These are phyloP conservation scores for Schizopygopsis malacanthus DNA, from an alignment of 2,797 vertebrate genomes.

Conservation along the genomic window DNA sequence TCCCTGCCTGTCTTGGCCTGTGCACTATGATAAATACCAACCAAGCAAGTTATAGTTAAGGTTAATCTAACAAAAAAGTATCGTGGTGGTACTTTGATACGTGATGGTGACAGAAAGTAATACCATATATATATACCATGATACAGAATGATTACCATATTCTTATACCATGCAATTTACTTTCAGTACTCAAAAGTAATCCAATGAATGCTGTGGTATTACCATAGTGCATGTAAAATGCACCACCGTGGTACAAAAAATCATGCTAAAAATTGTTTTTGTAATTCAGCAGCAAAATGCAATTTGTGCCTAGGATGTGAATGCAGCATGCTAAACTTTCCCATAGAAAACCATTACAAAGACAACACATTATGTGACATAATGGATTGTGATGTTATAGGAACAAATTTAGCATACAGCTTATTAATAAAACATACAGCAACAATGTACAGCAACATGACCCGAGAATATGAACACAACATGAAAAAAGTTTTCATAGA, in stretches of 20 bases:
- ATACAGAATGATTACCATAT: neutral
- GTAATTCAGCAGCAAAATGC: neutral
- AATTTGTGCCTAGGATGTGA: neutral
- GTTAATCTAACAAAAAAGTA: neutral
- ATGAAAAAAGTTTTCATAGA: neutral
- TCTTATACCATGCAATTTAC: neutral
- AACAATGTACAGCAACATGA: neutral
- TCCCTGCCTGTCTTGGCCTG: neutral
- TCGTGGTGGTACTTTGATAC: neutral
- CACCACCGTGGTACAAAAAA: neutral
- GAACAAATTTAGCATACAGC: neutral
- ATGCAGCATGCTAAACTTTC: neutral
- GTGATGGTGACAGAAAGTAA: neutral
- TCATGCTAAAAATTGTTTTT: neutral
- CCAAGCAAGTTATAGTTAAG: neutral
- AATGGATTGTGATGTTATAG: neutral
- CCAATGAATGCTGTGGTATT: neutral
- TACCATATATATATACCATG: neutral
- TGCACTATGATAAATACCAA: conserved; percentile 1
- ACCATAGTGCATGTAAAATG: neutral
- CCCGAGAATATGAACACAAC: neutral
- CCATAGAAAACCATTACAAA: neutral
- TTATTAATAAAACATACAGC: neutral
- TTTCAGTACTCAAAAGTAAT: neutral
- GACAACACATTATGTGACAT: neutral